phyloP scores from a whole-genome alignment of 2,797 vertebrate species.

The Vipera latastei region DNA sequence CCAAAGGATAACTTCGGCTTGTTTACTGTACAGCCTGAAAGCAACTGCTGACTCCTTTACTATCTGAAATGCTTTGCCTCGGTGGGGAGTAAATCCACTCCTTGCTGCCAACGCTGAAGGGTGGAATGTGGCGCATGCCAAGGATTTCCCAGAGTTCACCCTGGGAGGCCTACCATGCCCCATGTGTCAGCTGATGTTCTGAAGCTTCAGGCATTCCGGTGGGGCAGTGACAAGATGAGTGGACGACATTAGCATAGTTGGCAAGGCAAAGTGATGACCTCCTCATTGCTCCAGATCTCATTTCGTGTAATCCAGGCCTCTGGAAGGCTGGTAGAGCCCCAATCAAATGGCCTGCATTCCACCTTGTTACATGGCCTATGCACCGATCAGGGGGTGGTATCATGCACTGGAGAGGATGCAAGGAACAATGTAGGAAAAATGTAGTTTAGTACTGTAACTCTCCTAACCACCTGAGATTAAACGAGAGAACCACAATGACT shows the following conservation, averaged over 20 bases:
- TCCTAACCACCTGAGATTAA: background rate
- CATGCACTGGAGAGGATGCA: background rate
- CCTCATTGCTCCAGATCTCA: background rate
- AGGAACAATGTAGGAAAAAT: background rate
- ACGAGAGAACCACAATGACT: background rate
- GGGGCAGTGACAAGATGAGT: background rate
- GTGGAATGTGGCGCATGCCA: background rate
- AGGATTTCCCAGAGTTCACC: background rate
- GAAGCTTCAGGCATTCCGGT: background rate
- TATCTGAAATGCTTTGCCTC: background rate
- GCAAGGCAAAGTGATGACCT: background rate
- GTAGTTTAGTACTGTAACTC: background rate
- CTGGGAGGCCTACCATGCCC: background rate
- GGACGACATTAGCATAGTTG: background rate
- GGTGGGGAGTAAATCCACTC: background rate
- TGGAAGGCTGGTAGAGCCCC: background rate
- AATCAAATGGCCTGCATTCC: background rate
- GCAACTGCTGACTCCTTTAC: background rate
- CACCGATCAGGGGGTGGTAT: background rate
- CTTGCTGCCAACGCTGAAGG: background rate
- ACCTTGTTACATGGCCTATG: background rate
- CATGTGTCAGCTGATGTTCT: background rate
- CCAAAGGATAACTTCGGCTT: background rate
- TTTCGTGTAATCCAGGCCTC: background rate
- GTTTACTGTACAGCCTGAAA: background rate